Conservation (phyloP, 2,797 vertebrate genomes). For the Natrix natrix region DNA sequence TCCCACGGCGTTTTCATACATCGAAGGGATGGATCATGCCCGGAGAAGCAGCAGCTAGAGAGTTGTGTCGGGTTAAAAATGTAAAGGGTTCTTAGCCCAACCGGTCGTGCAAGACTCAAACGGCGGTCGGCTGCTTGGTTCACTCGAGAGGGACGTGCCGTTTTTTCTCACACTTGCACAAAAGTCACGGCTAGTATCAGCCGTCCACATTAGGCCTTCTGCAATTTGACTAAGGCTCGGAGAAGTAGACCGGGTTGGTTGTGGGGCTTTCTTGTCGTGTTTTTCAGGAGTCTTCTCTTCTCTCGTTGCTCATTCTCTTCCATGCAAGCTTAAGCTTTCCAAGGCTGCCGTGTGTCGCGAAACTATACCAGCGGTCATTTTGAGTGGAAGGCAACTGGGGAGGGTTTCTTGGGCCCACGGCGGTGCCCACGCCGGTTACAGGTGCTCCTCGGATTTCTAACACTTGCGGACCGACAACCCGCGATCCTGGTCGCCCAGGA, state of each 20-base stretch:
- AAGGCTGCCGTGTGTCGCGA: neutral
- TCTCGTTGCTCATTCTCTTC: neutral
- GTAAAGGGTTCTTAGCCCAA: neutral
- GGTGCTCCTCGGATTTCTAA: neutral
- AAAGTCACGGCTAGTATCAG: neutral
- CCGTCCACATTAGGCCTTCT: neutral
- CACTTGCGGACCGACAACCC: neutral
- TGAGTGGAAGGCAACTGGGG: neutral
- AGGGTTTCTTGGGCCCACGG: neutral
- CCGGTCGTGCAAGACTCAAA: neutral
- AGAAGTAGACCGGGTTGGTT: neutral
- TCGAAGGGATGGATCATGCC: neutral
- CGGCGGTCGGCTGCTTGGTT: neutral
- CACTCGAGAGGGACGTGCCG: neutral
- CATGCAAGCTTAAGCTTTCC: neutral
- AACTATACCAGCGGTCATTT: neutral
- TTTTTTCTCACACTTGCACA: neutral
- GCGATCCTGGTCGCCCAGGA: neutral
- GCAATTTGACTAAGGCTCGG: neutral
- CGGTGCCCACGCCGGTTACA: neutral
- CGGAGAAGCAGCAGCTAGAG: neutral
- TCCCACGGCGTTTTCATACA: neutral
- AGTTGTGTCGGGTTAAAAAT: neutral
- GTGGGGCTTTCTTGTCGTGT: neutral
- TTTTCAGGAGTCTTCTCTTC: neutral